Conservation (phyloP, 2,113 vertebrate species). For the Ascaphus truei region DNA sequence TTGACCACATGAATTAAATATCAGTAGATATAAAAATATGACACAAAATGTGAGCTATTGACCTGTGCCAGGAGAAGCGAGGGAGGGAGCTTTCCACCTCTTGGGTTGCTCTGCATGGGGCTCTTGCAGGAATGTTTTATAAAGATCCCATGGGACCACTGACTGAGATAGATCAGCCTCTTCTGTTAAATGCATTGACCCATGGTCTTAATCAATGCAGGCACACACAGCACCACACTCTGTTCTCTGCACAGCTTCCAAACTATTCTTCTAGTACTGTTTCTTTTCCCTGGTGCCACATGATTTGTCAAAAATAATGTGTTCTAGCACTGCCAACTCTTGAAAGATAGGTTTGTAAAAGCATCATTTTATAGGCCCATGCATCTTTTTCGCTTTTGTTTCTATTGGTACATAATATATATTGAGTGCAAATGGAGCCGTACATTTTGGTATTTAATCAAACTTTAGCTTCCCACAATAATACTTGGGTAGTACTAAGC, state of each 20-base stretch:
- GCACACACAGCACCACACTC: background rate
- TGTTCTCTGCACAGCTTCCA: background rate
- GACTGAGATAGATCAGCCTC: background rate
- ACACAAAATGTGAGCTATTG: background rate
- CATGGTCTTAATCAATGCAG: background rate
- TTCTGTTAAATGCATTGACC: conserved; percentile 17
- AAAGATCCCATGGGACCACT: background rate
- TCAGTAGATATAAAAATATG: background rate
- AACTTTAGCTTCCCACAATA: too few relatives aligned
- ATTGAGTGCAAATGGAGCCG: too few relatives aligned
- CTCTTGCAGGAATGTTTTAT: conserved; percentile 3
- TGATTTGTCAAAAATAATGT: too few relatives aligned
- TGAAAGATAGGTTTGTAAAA: too few relatives aligned
- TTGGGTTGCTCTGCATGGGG: conserved; percentile 20
- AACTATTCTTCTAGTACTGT: background rate
- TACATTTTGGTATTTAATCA: too few relatives aligned
- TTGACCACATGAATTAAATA: background rate
- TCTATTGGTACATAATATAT: too few relatives aligned
- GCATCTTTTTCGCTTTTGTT: too few relatives aligned
- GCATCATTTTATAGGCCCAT: too few relatives aligned
- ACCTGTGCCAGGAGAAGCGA: conserved; percentile 4
- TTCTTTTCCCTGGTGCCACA: background rate
- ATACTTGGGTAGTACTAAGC: too few relatives aligned
- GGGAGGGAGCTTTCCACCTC: conserved; percentile 1
- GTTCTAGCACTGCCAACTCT: too few relatives aligned